Base-by-base conservation (phyloP, 2,113 vertebrate genomes). In the Petroica traversi region DNA sequence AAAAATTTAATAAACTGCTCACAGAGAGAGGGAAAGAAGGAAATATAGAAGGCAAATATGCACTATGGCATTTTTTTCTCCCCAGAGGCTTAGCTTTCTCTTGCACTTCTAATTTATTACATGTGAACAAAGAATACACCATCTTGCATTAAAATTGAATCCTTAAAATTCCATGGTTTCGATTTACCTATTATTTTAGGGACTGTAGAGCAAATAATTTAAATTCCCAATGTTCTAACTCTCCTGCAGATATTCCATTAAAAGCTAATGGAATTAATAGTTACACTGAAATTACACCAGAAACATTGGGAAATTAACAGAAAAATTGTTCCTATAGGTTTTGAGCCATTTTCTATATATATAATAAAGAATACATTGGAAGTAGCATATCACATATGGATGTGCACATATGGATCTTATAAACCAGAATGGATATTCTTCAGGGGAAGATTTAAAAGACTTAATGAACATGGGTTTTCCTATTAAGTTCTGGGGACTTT, bases 1-100 rank as follows among this genome's bases (percentile, higher is more conserved):
- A 72, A 80, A 69, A 6, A 36, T 71, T 67, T 93, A 82, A 93
- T 82, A 88, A 87, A 88, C 29, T 90, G 22, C 31, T 94, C 7
- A 77, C 19, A 82, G 62, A 76, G 62, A 57, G 8, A 69, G 10
- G 8, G 31, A 89, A 89, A 80, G 18, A 38, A 81, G 45, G 72
- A 95, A 90, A 86, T 51, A 31, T 20, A 86, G 58, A 77, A 38
- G 40, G 28, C 22, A 92, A 78, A 54, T 1, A 5, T 48, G 13
- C 13, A 36, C 36, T 31, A 31, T 46, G 19, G 6, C 9, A 14
- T 14, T 25, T 73, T 76, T 84, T 72, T 68, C 15, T 62, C 28
- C 72, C 15, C 25, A n/a, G 40, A 77, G 25, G 3, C 36, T 52
- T 69, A 55, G 38, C 14, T 69, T 95, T 89, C 19, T 81, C 22